These are phyloP conservation scores for Polypterus bichir DNA, from an alignment of 2,113 vertebrate genomes.

Conservation along the genomic window DNA sequence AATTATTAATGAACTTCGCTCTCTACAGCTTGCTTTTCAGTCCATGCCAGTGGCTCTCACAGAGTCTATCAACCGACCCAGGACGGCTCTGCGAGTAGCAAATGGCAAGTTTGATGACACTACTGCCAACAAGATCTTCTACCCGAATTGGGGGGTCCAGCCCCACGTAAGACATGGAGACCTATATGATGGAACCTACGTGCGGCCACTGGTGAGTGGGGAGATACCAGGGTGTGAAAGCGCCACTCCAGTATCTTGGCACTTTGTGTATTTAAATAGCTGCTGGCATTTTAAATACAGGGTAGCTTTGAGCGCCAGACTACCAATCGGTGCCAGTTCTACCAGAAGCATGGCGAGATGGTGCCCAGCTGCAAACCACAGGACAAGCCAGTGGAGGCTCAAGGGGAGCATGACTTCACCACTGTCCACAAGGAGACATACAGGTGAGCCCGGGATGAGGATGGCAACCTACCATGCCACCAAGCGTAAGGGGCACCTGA, in stretches of 20 bases:
- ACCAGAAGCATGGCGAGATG: slow-evolving; percentile 21
- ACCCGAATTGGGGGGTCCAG: slow-evolving; percentile 20
- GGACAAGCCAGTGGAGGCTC: background rate
- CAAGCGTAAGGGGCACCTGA: background rate
- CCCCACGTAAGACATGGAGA: slow-evolving; percentile 4
- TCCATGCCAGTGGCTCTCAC: slow-evolving; percentile 5
- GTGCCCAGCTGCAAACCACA: slow-evolving; percentile 20
- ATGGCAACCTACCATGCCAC: no score
- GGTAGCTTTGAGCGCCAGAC: slow-evolving; percentile 15
- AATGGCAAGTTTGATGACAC: slow-evolving; percentile 18
- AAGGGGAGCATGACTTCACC: slow-evolving; percentile 14
- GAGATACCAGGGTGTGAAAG: background rate
- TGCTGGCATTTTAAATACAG: slow-evolving; percentile 8
- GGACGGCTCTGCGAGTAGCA: slow-evolving; percentile 8
- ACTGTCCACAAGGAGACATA: slow-evolving; percentile 13
- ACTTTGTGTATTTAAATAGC: background rate
- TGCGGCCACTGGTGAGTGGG: slow-evolving; percentile 19
- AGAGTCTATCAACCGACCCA: slow-evolving; percentile 3
- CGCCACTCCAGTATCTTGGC: no score
- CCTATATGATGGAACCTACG: background rate
- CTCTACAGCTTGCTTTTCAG: slow-evolving; percentile 17
- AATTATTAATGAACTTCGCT: background rate
- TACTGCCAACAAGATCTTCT: slow-evolving; percentile 22
- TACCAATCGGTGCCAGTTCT: slow-evolving; percentile 13
- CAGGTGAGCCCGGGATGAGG: slow-evolving; percentile 17